These are phyloP conservation scores for Adelosebastes latens DNA, from an alignment of 2,797 vertebrate genomes.

Conservation along the genomic window DNA sequence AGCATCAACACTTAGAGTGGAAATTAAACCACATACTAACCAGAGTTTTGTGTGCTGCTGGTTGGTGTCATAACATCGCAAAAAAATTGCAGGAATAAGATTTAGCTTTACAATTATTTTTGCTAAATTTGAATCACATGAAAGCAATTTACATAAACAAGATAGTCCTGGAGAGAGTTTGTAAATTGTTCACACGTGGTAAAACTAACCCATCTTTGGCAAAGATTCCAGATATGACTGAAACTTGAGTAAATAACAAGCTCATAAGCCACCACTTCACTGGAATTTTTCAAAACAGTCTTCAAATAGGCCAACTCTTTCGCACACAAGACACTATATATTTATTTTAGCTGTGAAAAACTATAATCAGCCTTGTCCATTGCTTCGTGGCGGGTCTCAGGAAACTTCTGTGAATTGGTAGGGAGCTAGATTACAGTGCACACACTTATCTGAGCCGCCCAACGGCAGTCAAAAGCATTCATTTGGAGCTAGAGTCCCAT, in stretches of 20 bases:
- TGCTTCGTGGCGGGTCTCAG: conserved; percentile 1
- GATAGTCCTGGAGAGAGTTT: neutral
- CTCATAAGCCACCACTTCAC: neutral
- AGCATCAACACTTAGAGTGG: conserved; percentile 57
- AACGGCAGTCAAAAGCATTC: conserved; percentile 36
- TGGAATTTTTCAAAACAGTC: conserved; percentile 14
- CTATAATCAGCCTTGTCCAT: conserved; percentile 53
- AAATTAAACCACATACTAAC: neutral
- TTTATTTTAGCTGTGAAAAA: conserved; percentile 49
- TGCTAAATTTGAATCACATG: neutral
- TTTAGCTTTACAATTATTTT: neutral
- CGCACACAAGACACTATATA: conserved; percentile 17
- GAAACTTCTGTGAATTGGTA: conserved; percentile 21
- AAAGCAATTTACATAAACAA: neutral
- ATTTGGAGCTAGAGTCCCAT: conserved; percentile 42
- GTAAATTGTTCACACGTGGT: conserved; percentile 14
- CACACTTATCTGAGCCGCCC: conserved; percentile 22
- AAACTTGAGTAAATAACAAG: neutral
- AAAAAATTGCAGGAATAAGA: neutral
- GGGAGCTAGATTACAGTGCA: conserved; percentile 57
- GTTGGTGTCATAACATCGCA: neutral
- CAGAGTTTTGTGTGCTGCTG: neutral
- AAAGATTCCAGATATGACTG: neutral
- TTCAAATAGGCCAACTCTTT: conserved; percentile 10
- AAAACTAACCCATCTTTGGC: neutral